Percentiles rank a stretch among this genome's conserved stretches.
phyloP scores from a whole-genome alignment of 1,140 invertebrate genomes.

The Drosophila nigrodunni region DNA sequence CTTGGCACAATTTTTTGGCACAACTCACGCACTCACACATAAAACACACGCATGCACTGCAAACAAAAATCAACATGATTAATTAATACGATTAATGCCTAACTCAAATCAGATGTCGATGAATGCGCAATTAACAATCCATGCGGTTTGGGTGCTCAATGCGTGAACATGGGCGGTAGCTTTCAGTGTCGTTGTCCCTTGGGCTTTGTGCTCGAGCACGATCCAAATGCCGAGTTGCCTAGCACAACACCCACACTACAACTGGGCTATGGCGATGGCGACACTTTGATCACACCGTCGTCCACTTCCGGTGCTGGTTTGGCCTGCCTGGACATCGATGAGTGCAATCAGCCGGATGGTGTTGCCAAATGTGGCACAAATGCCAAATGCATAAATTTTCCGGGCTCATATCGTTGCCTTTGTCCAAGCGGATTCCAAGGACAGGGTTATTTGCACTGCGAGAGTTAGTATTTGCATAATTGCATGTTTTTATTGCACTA shows the following conservation, averaged over 20 bases:
- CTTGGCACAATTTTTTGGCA: conserved; percentile 53
- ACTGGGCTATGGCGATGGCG: conserved; percentile 68
- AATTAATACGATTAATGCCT: conserved; percentile 70
- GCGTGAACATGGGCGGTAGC: conserved; percentile 90
- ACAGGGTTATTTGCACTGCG: conserved; percentile 93
- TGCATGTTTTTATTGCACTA: conserved; percentile 26
- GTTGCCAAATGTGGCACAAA: conserved; percentile 90
- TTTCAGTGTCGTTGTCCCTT: conserved; percentile 91
- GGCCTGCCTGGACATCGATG: conserved; percentile 88
- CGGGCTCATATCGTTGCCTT: conserved; percentile 96
- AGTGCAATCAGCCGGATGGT: conserved; percentile 90
- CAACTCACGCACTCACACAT: conserved; percentile 52
- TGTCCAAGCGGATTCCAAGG: conserved; percentile 94
- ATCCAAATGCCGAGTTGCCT: conserved; percentile 62
- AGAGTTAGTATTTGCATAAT: conserved; percentile 89
- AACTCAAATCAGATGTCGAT: conserved; percentile 89
- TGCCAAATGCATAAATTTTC: conserved; percentile 96
- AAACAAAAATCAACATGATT: conserved; percentile 57
- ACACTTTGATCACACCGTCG: conserved; percentile 38
- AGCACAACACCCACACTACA: conserved; percentile 42
- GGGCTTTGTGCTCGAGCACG: conserved; percentile 86
- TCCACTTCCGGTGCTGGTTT: conserved; percentile 66
- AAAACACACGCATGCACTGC: conserved; percentile 61
- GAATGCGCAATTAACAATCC: conserved; percentile 92
- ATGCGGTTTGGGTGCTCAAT: conserved; percentile 90